Evolutionary conservation across 2,888 invertebrate genomes (phyloP).

Genomic region (Sarcophaga subvicina): DNA sequence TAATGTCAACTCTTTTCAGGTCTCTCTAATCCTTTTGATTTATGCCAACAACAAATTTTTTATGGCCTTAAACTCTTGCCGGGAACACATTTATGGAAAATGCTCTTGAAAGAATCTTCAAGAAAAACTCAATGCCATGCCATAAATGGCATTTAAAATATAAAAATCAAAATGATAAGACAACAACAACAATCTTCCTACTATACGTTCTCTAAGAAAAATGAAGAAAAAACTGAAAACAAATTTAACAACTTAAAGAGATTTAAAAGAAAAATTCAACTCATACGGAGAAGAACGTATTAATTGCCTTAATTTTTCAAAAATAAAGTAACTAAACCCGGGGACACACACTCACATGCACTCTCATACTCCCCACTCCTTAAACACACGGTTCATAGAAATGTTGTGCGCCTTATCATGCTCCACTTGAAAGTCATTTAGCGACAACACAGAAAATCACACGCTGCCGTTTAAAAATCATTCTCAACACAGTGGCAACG

Average conservation of each 20-base stretch:
- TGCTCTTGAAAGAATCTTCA: conserved; percentile 39
- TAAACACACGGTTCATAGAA: conserved; percentile 27
- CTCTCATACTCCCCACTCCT: not conserved
- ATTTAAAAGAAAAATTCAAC: conserved; percentile 3
- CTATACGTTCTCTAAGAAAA: not conserved
- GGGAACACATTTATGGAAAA: conserved; percentile 17
- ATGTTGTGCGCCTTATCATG: conserved; percentile 47
- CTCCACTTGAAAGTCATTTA: conserved; percentile 67
- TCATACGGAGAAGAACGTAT: conserved; percentile 22
- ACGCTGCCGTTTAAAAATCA: conserved; percentile 20
- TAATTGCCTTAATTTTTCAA: conserved; percentile 59
- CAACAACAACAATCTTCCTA: not conserved
- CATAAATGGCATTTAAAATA: conserved; percentile 41
- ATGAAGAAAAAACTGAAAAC: conserved; percentile 38
- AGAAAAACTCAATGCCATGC: not conserved
- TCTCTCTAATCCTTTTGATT: conserved; percentile 33
- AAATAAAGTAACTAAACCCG: conserved; percentile 22
- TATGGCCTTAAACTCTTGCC: conserved; percentile 13
- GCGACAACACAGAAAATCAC: conserved; percentile 40
- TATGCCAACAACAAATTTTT: conserved; percentile 20
- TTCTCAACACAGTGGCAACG: not conserved
- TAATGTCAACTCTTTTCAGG: not conserved
- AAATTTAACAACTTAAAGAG: conserved; percentile 27
- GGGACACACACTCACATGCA: conserved; percentile 1
- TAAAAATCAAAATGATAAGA: conserved; percentile 35